Evolutionary conservation across 2,888 invertebrate genomes (phyloP).

Genomic region (Carcina quercana): DNA sequence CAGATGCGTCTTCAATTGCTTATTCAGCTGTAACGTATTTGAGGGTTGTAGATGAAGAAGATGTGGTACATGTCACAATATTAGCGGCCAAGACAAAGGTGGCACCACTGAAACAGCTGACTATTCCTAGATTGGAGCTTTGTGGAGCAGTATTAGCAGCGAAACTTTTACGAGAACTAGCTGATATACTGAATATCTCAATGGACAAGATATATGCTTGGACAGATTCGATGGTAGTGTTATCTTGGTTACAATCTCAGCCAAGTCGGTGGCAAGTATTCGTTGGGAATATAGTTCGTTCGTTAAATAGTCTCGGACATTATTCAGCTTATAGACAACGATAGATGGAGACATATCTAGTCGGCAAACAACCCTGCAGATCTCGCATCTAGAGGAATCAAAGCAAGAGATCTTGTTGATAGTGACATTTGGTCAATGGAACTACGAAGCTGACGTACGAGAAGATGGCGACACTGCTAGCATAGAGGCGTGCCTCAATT

Average conservation of each 20-base stretch:
- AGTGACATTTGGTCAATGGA: constrained; percentile 6
- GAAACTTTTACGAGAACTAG: constrained; percentile 6
- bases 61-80: not conserved
- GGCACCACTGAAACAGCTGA: constrained; percentile 5
- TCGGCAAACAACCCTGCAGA: constrained; percentile 23
- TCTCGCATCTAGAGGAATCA: constrained; percentile 18
- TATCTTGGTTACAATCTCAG: constrained; percentile 12
- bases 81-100: constrained; percentile 10
- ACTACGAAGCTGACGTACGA: constrained; percentile 3
- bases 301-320: constrained; percentile 17
- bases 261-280: constrained; percentile 15
- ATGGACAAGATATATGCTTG: constrained; percentile 9
- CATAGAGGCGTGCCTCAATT: constrained; percentile 19
- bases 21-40: constrained; percentile 17
- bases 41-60: constrained; percentile 2
- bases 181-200: constrained; percentile 2
- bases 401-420: constrained; percentile 2
- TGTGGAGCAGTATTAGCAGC: constrained; percentile 11
- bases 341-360: constrained; percentile 13
- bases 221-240: constrained; percentile 18
- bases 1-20: constrained; percentile 16
- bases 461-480: constrained; percentile 13
- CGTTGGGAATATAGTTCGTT: constrained; percentile 13
- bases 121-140: constrained; percentile 12
- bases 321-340: constrained; percentile 5